Percentiles rank a stretch among this genome's conserved stretches.
phyloP scores from a whole-genome alignment of 1,140 invertebrate genomes.

The Aricia agestis region DNA sequence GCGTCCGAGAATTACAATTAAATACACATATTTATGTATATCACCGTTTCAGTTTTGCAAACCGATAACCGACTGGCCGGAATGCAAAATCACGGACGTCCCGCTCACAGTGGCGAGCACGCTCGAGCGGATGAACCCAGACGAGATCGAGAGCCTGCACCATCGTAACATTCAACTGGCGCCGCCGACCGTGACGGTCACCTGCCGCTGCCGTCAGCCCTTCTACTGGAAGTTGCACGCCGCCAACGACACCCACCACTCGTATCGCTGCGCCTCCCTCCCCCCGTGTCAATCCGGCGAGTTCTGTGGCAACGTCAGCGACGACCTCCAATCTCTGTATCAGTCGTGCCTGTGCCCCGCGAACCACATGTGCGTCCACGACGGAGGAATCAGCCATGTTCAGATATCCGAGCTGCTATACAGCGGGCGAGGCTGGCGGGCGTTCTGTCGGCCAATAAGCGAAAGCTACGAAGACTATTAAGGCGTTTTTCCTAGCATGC shows the following conservation, averaged over 20 bases:
- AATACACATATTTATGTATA: too few relatives aligned
- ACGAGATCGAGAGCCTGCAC: slow-evolving; percentile 56
- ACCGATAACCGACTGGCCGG: slow-evolving; percentile 46
- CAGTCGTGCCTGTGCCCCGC: slow-evolving; percentile 79
- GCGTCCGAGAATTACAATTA: too few relatives aligned
- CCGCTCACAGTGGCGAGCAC: slow-evolving; percentile 40
- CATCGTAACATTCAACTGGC: slow-evolving; percentile 47
- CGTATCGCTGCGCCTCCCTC: slow-evolving; percentile 47
- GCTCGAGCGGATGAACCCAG: slow-evolving; percentile 51
- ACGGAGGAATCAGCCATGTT: slow-evolving; percentile 55
- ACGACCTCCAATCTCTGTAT: slow-evolving; percentile 78
- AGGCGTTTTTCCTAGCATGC: not conserved
- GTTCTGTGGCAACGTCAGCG: slow-evolving; percentile 57
- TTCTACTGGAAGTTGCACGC: slow-evolving; percentile 54
- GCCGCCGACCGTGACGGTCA: slow-evolving; percentile 53
- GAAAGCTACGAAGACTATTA: slow-evolving; percentile 55
- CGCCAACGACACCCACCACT: slow-evolving; percentile 21
- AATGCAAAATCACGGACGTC: slow-evolving; percentile 39
- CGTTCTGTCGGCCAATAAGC: slow-evolving; percentile 72
- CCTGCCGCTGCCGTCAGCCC: slow-evolving; percentile 47
- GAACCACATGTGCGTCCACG: slow-evolving; percentile 77
- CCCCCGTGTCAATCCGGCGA: slow-evolving; percentile 52
- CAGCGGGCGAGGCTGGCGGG: slow-evolving; percentile 75
- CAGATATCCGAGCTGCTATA: slow-evolving; percentile 78
- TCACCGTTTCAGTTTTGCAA: slow-evolving; percentile 56